Conservation (phyloP, 2,797 vertebrate genomes). For the Nothura maculosa region DNA sequence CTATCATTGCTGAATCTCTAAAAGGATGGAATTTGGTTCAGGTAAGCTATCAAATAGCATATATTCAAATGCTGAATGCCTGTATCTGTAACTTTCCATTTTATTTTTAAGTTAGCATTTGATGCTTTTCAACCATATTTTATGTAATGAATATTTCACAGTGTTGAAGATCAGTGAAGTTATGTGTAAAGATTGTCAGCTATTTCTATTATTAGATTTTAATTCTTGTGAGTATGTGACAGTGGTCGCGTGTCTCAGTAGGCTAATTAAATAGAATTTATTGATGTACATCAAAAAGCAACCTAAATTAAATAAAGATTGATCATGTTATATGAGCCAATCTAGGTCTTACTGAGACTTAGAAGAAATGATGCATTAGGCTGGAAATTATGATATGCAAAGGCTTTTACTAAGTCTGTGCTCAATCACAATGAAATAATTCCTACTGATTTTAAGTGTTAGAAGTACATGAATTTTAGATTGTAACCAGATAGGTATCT, state of each 20-base stretch:
- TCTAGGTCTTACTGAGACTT: not conserved
- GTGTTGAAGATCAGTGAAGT: not conserved
- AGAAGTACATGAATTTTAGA: constrained; percentile 18
- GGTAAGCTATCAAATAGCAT: constrained; percentile 83
- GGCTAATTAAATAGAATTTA: not conserved
- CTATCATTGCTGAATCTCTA: constrained; percentile 97
- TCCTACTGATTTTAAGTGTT: not conserved
- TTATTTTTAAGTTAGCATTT: not conserved
- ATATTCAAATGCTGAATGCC: not conserved
- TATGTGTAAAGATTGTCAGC: not conserved
- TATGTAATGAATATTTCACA: not conserved
- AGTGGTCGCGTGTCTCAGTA: not conserved
- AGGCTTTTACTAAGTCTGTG: not conserved
- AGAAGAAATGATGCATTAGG: not conserved
- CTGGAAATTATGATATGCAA: not conserved
- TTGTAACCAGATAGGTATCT: not conserved
- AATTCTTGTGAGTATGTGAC: not conserved
- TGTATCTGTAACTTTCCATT: not conserved
- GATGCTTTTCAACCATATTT: not conserved
- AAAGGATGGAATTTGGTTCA: constrained; percentile 99
- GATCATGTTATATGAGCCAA: not conserved
- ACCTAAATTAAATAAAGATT: not conserved
- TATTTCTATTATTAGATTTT: not conserved
- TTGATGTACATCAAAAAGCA: not conserved
- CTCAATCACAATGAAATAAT: not conserved